Evolutionary conservation across 2,113 vertebrate species (phyloP).

Genomic region (Sorex fumeus): DNA sequence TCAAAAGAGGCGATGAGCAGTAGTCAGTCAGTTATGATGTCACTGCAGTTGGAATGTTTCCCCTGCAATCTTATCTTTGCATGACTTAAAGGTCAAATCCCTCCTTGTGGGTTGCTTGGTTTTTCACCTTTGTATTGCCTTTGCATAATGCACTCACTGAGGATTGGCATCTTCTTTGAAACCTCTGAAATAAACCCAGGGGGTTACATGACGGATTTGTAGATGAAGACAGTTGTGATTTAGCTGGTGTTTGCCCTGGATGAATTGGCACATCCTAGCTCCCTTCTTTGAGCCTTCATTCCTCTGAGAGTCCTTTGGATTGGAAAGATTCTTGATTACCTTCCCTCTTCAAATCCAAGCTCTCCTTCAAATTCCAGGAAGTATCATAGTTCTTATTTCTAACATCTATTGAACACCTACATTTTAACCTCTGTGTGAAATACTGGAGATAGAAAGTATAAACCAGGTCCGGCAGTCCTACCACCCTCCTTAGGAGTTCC

Average conservation of each 20-base stretch:
- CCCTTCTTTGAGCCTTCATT: background rate
- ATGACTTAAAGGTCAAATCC: constrained; percentile 19
- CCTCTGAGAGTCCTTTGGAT: background rate
- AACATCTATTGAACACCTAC: background rate
- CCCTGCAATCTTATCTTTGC: background rate
- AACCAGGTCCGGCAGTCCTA: background rate
- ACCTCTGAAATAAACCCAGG: background rate
- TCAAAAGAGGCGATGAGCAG: constrained; percentile 39
- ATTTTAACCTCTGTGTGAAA: background rate
- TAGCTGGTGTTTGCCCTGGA: background rate
- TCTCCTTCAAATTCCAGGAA: constrained; percentile 51
- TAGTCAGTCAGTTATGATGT: constrained; percentile 6
- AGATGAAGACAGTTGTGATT: background rate
- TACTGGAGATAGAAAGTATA: background rate
- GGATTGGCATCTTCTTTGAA: background rate
- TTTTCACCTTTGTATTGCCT: constrained; percentile 30
- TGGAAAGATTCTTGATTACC: constrained; percentile 34
- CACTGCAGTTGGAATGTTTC: background rate
- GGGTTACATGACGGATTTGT: background rate
- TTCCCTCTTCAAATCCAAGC: constrained; percentile 42
- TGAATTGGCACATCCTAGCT: background rate
- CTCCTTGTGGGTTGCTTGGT: background rate
- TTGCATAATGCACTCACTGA: background rate
- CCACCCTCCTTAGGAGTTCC: background rate
- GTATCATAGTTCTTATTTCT: constrained; percentile 24